Evolutionary conservation across 2,113 vertebrate genomes (phyloP), one percentile per base, ranked within the genome.

Genomic region (Xenopus borealis): DNA sequence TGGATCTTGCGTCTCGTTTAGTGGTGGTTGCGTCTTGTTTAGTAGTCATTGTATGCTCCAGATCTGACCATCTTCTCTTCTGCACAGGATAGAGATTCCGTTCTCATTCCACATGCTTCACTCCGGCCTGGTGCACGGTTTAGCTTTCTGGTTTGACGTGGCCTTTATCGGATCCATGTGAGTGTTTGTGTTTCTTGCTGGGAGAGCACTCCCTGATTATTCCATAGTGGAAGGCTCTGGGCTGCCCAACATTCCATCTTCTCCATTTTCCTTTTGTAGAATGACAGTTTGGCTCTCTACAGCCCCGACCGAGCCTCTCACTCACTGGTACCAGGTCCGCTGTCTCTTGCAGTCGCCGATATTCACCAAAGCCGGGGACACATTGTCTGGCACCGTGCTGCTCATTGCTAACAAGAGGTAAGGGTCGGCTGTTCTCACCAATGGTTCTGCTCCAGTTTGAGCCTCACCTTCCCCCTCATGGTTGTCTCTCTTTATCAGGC

Each of bases 61-160:
- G 33, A 7, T 45, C 13, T 62, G 30, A 77, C 53, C 17, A 44
- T 12, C 27, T 58, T 47, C 52, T 47, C 17, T 76, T 62, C 53
- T 73, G 44, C 82, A 8, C 82, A 97, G 95, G 91, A 95, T 97
- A 94, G 95, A 97, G 89, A 97, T 97, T 80, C 95, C 95, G 58
- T 97, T 97, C 88, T 97, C 96, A 82, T 97, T 97, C 89, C 95
- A 97, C 88, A 97, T 97, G 94, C 89, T 96, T 88, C 94, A 95
- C 78, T 97, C 95, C 0, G 95, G 95, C 59, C 89, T 97, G 82
- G 94, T 97, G 53, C 95, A 97, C 0, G 95, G 95, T 27, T 84
- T 97, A 85, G 95, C 95, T 6, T 97, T 97, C 92, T 97, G 95
- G 95, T 97, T 97, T 61, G 95, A 97, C 3, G 95, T 97, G 71